Conservation (phyloP, 92 coral and sea anemone genomes). For the Parazoanthus swiftii region DNA sequence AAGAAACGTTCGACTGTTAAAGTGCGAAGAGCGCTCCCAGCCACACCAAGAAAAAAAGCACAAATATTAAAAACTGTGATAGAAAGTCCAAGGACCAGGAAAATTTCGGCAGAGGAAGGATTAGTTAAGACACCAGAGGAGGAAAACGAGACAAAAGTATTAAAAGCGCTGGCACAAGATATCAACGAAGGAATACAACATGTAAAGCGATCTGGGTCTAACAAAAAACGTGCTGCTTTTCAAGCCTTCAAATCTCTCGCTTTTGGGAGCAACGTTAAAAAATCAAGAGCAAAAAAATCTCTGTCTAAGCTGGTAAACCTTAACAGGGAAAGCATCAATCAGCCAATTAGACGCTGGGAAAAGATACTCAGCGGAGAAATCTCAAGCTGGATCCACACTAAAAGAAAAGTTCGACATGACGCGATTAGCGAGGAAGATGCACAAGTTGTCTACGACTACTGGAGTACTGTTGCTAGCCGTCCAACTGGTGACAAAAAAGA, state of each 20-base stretch:
- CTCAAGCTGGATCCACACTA: constrained; percentile 28
- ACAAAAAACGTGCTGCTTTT: constrained; percentile 34
- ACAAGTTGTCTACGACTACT: constrained; percentile 27
- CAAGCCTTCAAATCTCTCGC: constrained; percentile 34
- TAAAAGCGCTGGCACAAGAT: background rate
- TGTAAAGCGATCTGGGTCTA: constrained; percentile 37
- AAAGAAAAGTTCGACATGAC: constrained; percentile 23
- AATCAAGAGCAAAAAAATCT: constrained; percentile 22
- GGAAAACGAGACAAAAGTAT: background rate
- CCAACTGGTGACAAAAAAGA: constrained; percentile 32
- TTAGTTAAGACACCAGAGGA: background rate
- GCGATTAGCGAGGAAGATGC: constrained; percentile 34
- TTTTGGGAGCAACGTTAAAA: constrained; percentile 36
- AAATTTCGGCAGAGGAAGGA: background rate
- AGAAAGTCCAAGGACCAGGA: constrained; percentile 1
- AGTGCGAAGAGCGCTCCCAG: background rate
- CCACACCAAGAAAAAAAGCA: background rate
- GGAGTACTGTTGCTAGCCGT: constrained; percentile 16
- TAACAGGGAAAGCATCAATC: constrained; percentile 29
- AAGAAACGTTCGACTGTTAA: background rate
- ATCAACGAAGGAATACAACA: background rate
- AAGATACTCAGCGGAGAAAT: constrained; percentile 24
- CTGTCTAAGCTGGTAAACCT: constrained; percentile 34
- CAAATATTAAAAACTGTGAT: background rate
- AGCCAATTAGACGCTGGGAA: constrained; percentile 26